A percentile compares a stretch with the other conserved stretches of the same genome.
Conservation (phyloP, 37 sponge, comb jelly and placozoan genomes). For the Bolinopsis microptera region DNA sequence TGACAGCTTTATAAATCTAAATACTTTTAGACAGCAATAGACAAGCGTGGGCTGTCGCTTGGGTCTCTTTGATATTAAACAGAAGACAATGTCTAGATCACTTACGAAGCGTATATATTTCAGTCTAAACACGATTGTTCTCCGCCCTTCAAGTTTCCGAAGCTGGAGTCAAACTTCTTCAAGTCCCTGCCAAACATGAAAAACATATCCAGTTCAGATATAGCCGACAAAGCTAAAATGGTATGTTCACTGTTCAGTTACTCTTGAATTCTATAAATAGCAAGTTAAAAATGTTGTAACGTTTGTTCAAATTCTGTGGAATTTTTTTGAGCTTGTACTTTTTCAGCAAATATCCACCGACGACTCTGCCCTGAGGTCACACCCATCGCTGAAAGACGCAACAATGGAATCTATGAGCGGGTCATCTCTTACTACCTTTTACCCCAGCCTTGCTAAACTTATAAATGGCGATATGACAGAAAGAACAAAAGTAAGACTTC, state of each 20-base stretch:
- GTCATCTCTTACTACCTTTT: constrained; percentile 29
- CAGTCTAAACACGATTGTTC: neutral
- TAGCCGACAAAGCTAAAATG: constrained; percentile 20
- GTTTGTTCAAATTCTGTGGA: too few species aligned
- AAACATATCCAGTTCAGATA: neutral
- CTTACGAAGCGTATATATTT: neutral
- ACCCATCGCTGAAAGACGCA: neutral
- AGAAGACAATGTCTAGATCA: neutral
- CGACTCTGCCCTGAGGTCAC: neutral
- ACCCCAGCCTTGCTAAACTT: constrained; percentile 54
- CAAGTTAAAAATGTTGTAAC: too few species aligned
- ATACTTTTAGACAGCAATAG: too few species aligned
- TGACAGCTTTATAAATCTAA: too few species aligned
- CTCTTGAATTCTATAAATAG: too few species aligned
- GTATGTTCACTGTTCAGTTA: neutral
- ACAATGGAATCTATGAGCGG: neutral
- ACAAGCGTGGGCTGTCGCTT: too few species aligned
- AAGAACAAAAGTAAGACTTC: neutral
- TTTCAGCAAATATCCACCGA: constrained; percentile 8
- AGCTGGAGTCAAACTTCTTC: constrained; percentile 40
- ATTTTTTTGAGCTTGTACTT: too few species aligned
- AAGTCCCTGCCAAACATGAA: constrained; percentile 54
- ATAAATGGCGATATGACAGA: neutral
- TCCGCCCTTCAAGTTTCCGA: constrained; percentile 53
- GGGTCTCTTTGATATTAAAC: too few species aligned